These are phyloP conservation scores for Mustela nigripes DNA, from an alignment of 2,113 vertebrate genomes.

Conservation along the genomic window DNA sequence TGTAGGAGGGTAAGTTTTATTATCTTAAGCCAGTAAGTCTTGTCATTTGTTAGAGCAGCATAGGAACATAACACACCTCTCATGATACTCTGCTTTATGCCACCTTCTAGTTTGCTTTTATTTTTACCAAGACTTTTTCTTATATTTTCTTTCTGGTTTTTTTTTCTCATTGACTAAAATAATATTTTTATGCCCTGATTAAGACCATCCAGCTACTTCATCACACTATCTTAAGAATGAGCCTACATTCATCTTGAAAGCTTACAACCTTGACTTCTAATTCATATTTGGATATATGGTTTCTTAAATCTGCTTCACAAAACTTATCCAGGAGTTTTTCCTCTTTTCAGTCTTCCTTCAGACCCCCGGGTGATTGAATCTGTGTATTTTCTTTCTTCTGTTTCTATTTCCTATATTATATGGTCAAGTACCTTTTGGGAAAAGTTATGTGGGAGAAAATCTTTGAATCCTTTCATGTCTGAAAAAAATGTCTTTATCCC, in stretches of 20 bases:
- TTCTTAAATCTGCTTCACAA: background rate
- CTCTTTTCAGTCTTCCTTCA: background rate
- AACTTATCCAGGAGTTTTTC: background rate
- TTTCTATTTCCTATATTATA: background rate
- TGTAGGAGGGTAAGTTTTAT: background rate
- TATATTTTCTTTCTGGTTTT: background rate
- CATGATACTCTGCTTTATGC: too few species aligned
- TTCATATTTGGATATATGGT: background rate
- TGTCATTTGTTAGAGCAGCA: background rate
- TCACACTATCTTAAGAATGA: background rate
- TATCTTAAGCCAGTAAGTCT: background rate
- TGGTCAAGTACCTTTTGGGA: background rate
- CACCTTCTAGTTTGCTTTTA: background rate
- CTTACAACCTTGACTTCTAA: background rate
- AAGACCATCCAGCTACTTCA: background rate
- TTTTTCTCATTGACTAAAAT: background rate
- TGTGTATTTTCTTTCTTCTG: background rate
- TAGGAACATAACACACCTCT: background rate
- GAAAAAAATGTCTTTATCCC: background rate
- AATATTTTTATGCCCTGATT: background rate
- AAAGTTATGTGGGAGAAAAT: background rate
- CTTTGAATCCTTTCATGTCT: background rate
- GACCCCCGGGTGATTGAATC: background rate
- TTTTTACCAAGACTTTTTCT: background rate
- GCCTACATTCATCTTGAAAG: background rate